phyloP scores from a whole-genome alignment of 1,140 invertebrate species.

The Drosophila subobscura region DNA sequence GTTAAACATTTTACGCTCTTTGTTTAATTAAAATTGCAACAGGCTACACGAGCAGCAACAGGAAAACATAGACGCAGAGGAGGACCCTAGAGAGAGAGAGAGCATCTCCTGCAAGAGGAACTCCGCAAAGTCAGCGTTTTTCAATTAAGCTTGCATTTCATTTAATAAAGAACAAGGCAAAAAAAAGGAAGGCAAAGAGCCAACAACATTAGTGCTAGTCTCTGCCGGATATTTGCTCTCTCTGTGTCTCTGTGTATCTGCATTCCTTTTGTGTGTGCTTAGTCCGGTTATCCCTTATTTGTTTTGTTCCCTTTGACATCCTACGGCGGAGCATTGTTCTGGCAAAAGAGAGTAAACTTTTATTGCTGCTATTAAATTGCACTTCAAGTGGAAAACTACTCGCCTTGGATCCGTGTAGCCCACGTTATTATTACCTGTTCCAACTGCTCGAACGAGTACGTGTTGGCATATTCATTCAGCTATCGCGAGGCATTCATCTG shows the following conservation, averaged over 20 bases:
- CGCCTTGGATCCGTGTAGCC: slow-evolving; percentile 11
- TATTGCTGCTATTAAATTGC: slow-evolving; percentile 45
- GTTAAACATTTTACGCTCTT: slow-evolving; percentile 80
- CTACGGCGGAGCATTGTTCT: slow-evolving; percentile 19
- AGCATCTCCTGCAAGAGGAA: not conserved
- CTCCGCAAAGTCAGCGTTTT: slow-evolving; percentile 57
- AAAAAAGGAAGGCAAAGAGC: not conserved
- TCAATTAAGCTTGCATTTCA: slow-evolving; percentile 78
- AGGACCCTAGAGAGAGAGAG: not conserved
- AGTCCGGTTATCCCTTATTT: slow-evolving; percentile 53
- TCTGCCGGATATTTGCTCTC: slow-evolving; percentile 34
- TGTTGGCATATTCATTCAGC: slow-evolving; percentile 60
- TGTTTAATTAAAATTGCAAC: slow-evolving; percentile 81
- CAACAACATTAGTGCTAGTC: slow-evolving; percentile 50
- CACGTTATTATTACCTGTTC: slow-evolving; percentile 30
- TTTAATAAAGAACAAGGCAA: slow-evolving; percentile 38
- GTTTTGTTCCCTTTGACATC: slow-evolving; percentile 11
- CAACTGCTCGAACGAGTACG: slow-evolving; percentile 22
- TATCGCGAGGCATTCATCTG: slow-evolving; percentile 60
- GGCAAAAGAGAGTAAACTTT: slow-evolving; percentile 16
- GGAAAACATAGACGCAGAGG: not conserved
- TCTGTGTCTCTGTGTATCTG: too few species aligned
- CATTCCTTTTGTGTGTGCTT: slow-evolving; percentile 6
- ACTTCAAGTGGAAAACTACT: slow-evolving; percentile 35
- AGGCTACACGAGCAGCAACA: slow-evolving; percentile 36